Conservation (phyloP, 2,113 vertebrate genomes). For the Synchiropus splendidus region DNA sequence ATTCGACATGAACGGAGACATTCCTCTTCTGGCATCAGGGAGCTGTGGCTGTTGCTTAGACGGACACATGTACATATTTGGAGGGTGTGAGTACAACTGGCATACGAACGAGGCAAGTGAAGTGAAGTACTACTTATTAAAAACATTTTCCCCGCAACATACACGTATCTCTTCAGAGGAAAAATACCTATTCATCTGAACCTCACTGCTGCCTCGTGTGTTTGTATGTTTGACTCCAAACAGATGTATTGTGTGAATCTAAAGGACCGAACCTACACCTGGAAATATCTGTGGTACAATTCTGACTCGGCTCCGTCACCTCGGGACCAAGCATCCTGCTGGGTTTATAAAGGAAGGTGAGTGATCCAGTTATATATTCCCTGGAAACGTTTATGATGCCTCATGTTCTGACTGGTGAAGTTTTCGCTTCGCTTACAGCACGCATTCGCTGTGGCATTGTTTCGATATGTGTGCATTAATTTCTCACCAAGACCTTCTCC, state of each 20-base stretch:
- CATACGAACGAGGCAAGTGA: constrained; percentile 82
- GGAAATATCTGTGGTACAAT: constrained; percentile 74
- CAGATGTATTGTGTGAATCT: constrained; percentile 85
- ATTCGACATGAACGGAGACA: constrained; percentile 78
- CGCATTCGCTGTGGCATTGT: no score
- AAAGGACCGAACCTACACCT: constrained; percentile 71
- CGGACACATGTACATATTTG: constrained; percentile 83
- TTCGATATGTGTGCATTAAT: no score
- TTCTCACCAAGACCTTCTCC: no score
- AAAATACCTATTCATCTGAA: no score
- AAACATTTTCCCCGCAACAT: no score
- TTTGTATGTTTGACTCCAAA: constrained; percentile 41
- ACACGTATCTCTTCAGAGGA: no score
- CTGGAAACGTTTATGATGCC: no score
- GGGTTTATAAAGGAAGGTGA: constrained; percentile 84
- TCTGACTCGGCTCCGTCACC: constrained; percentile 80
- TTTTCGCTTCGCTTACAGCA: no score
- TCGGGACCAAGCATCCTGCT: constrained; percentile 89
- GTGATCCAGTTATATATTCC: no score
- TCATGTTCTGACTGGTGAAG: no score
- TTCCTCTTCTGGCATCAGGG: constrained; percentile 87
- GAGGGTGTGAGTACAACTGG: constrained; percentile 87
- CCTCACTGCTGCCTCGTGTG: no score
- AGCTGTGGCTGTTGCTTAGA: constrained; percentile 79
- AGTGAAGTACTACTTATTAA: no score